A percentile compares a stretch with the other conserved stretches of the same genome.
Conservation (phyloP, 2,113 vertebrate species). For the Oceanodroma tethys region DNA sequence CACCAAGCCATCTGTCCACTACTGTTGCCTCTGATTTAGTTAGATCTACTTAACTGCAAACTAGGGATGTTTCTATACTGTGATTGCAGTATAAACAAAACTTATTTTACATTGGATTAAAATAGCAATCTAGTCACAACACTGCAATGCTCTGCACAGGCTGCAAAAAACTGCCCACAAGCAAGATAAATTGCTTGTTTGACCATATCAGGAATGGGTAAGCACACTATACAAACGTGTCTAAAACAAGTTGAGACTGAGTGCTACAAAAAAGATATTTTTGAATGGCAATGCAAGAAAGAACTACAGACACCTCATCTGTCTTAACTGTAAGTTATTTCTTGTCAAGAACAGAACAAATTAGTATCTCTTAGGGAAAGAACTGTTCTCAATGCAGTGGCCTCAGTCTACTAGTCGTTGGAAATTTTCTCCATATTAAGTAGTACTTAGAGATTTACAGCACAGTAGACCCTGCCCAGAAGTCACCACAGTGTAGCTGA, state of each 20-base stretch:
- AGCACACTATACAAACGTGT: neutral
- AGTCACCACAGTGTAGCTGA: neutral
- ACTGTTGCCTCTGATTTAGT: neutral
- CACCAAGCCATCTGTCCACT: neutral
- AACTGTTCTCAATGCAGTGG: neutral
- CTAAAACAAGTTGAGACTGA: neutral
- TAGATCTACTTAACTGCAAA: neutral
- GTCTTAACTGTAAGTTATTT: neutral
- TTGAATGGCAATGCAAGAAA: neutral
- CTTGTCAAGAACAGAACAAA: neutral
- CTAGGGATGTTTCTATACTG: neutral
- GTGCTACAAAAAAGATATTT: neutral
- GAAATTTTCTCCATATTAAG: neutral
- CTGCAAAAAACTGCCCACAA: neutral
- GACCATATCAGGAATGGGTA: neutral
- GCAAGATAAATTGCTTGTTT: neutral
- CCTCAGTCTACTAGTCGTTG: neutral
- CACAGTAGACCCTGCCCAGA: neutral
- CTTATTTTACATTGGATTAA: neutral
- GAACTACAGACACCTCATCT: neutral
- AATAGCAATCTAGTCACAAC: neutral
- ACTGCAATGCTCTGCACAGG: neutral
- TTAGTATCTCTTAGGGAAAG: neutral
- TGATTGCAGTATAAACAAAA: neutral
- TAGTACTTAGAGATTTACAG: neutral